Conservation (phyloP, 2,888 invertebrate species). For the Sthenelais limicola region DNA sequence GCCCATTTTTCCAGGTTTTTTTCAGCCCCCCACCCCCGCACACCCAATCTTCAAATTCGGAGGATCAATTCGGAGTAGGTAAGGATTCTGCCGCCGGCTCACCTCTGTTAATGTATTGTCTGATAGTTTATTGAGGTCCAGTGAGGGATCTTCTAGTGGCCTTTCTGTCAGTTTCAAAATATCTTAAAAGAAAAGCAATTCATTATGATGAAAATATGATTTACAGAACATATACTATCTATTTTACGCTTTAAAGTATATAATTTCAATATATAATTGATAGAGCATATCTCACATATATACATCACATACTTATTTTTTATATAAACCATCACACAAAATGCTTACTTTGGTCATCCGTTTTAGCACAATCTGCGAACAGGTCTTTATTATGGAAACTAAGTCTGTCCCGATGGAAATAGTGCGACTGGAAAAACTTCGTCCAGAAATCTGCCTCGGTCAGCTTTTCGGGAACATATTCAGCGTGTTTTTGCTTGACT, state of each 20-base stretch:
- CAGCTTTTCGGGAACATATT: conserved; percentile 95
- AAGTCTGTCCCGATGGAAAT: conserved; percentile 83
- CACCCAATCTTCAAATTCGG: too few relatives aligned
- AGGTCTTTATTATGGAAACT: conserved; percentile 80
- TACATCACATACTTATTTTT: not conserved
- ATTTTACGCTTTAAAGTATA: conserved; percentile 42
- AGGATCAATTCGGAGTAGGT: too few relatives aligned
- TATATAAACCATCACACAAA: not conserved
- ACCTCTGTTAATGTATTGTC: conserved; percentile 78
- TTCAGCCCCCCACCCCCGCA: too few relatives aligned
- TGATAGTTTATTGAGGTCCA: conserved; percentile 88
- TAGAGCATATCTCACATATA: too few relatives aligned
- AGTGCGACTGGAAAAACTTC: conserved; percentile 99
- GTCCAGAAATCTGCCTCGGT: conserved; percentile 99
- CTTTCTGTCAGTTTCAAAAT: conserved; percentile 39
- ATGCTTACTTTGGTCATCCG: conserved; percentile 84
- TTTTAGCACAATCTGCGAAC: conserved; percentile 97
- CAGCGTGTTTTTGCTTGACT: conserved; percentile 95
- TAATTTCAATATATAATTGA: conserved; percentile 2
- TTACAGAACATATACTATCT: too few relatives aligned
- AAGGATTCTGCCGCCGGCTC: too few relatives aligned
- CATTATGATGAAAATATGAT: too few relatives aligned
- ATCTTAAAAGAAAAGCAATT: too few relatives aligned
- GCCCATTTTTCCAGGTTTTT: too few relatives aligned
- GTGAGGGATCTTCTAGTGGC: conserved; percentile 79